These are phyloP conservation scores for Creontiades dilutus DNA, from an alignment of 2,888 invertebrate genomes.

Conservation along the genomic window DNA sequence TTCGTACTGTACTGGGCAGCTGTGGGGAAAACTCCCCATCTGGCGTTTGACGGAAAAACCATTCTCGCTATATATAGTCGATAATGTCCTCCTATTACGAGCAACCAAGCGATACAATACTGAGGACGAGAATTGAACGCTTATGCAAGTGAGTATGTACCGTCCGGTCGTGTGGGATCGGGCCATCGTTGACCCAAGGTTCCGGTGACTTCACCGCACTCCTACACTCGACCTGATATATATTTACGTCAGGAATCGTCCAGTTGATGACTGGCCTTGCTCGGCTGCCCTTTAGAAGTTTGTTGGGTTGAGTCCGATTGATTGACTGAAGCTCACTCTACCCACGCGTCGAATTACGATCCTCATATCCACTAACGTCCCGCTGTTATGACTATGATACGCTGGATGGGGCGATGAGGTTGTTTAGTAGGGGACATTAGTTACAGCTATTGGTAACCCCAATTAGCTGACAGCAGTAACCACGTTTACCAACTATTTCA, in stretches of 20 bases:
- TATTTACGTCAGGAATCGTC: slow-evolving; percentile 27
- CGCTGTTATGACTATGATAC: too few species aligned
- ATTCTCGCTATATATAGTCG: too few species aligned
- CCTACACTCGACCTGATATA: slow-evolving; percentile 36
- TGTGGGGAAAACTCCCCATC: too few species aligned
- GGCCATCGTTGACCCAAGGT: neutral
- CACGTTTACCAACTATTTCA: too few species aligned
- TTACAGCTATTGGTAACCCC: too few species aligned
- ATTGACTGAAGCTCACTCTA: neutral
- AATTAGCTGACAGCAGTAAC: too few species aligned
- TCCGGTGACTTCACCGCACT: slow-evolving; percentile 23
- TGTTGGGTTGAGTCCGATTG: slow-evolving; percentile 40
- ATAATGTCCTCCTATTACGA: too few species aligned
- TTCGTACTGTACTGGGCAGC: too few species aligned
- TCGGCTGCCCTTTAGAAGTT: slow-evolving; percentile 36
- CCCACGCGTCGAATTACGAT: neutral
- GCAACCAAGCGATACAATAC: neutral
- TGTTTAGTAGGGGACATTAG: too few species aligned
- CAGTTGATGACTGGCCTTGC: slow-evolving; percentile 44
- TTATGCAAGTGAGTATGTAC: slow-evolving; percentile 2
- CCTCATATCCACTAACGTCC: neutral
- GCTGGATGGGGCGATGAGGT: too few species aligned
- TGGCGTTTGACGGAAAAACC: too few species aligned
- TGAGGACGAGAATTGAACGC: neutral
- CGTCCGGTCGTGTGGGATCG: slow-evolving; percentile 34